Conservation (phyloP, 2,888 invertebrate species). For the Cyclophora albipunctata region DNA sequence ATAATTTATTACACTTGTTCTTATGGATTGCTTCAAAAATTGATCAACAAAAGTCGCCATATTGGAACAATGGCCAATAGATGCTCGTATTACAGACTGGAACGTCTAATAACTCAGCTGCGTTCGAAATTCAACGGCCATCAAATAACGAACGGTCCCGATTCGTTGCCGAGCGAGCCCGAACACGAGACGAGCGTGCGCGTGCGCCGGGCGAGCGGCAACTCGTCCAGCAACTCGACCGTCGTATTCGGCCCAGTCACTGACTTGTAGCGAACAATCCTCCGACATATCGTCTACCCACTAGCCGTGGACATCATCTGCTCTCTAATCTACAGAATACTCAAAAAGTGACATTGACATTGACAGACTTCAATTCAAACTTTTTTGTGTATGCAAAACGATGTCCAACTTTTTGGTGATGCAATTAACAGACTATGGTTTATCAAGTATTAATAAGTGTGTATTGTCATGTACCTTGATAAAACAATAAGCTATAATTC, state of each 20-base stretch:
- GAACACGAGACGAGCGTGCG: conserved; percentile 52
- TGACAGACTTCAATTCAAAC: not conserved
- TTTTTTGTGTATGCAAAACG: not conserved
- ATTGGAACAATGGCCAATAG: conserved; percentile 26
- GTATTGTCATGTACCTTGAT: not conserved
- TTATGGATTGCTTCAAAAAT: not conserved
- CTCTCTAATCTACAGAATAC: conserved; percentile 39
- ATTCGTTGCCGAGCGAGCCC: conserved; percentile 59
- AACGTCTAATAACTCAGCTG: conserved; percentile 74
- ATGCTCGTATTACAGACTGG: conserved; percentile 67
- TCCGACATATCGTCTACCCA: conserved; percentile 32
- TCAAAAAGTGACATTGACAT: conserved; percentile 19
- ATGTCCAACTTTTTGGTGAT: too few relatives aligned
- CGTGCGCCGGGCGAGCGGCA: conserved; percentile 48
- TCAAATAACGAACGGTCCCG: conserved; percentile 57
- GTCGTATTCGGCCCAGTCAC: conserved; percentile 78
- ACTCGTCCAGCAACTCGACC: conserved; percentile 54
- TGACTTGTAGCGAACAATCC: conserved; percentile 69
- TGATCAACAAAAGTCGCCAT: conserved; percentile 20
- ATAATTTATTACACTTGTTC: too few relatives aligned
- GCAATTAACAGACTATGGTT: not conserved
- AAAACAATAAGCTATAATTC: conserved; percentile 7
- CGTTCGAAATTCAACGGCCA: conserved; percentile 67
- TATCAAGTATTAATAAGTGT: not conserved
- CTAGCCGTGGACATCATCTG: conserved; percentile 47